Conservation (phyloP, 2,888 invertebrate species). For the Lithophane semibrunnea region DNA sequence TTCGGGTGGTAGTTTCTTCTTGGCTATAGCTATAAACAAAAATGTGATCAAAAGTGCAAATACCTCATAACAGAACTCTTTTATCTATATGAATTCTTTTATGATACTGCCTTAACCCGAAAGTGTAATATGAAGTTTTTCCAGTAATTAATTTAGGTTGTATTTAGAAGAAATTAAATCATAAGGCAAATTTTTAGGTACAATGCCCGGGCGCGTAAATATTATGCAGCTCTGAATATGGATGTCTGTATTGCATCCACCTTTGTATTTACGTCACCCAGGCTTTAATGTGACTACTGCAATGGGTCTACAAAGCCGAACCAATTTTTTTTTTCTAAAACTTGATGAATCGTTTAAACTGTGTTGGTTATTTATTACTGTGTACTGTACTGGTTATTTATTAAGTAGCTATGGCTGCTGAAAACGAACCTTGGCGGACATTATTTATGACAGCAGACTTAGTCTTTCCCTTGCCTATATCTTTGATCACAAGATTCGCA, state of each 20-base stretch:
- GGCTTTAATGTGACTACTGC: neutral
- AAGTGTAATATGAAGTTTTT: neutral
- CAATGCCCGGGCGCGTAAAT: no score
- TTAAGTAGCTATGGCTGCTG: neutral
- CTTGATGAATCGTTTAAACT: neutral
- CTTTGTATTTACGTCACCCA: no score
- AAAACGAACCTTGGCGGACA: constrained; percentile 30
- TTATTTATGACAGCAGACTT: constrained; percentile 26
- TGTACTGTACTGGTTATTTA: neutral
- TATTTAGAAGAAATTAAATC: neutral
- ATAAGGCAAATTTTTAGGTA: neutral
- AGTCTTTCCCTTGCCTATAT: constrained; percentile 10
- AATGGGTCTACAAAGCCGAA: neutral
- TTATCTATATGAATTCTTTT: no score
- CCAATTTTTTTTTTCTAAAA: no score
- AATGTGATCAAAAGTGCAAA: neutral
- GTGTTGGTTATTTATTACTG: neutral
- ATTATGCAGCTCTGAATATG: no score
- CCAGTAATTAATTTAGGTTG: neutral
- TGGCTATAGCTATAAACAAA: constrained; percentile 31
- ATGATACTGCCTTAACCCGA: no score
- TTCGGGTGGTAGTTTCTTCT: constrained; percentile 22
- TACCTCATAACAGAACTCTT: neutral
- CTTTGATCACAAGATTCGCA: constrained; percentile 22
- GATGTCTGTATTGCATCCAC: no score